Percentiles rank a stretch among this genome's conserved stretches.
Evolutionary conservation across 2,797 vertebrate species (phyloP).

Genomic region (Acanthiza pusilla): DNA sequence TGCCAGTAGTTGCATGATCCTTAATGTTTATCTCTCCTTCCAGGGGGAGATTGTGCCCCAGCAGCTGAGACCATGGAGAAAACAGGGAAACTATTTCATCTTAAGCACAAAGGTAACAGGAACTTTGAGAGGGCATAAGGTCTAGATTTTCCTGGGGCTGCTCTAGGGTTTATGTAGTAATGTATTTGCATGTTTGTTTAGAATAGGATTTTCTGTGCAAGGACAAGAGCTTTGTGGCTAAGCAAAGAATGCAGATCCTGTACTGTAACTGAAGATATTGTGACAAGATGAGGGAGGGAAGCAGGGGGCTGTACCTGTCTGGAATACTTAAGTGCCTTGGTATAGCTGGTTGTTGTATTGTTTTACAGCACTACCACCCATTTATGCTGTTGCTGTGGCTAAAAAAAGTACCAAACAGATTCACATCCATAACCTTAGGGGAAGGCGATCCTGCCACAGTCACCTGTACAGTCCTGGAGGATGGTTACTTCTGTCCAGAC

Average conservation of each 20-base stretch:
- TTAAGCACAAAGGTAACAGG: conserved; percentile 29
- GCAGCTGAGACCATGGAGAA: conserved; percentile 32
- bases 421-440: conserved; percentile 76
- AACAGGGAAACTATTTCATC: background rate
- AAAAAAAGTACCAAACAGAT: conserved; percentile 78
- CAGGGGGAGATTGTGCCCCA: conserved; percentile 59
- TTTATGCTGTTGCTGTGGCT: conserved; percentile 79
- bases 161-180: background rate
- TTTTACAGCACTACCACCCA: conserved; percentile 72
- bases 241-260: background rate
- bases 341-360: background rate
- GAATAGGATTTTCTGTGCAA: background rate
- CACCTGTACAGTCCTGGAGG: conserved; percentile 86
- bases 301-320: background rate
- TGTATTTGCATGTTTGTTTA: background rate
- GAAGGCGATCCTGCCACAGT: conserved; percentile 85
- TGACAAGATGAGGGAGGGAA: background rate
- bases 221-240: background rate
- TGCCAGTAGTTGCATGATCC: background rate
- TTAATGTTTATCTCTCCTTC: background rate
- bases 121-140: background rate
- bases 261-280: background rate
- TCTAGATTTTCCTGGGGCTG: background rate
- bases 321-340: background rate
- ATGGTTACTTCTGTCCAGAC: conserved; percentile 83